These are phyloP conservation scores for Eupithecia insigniata DNA, from an alignment of 2,888 invertebrate species.

Conservation along the genomic window DNA sequence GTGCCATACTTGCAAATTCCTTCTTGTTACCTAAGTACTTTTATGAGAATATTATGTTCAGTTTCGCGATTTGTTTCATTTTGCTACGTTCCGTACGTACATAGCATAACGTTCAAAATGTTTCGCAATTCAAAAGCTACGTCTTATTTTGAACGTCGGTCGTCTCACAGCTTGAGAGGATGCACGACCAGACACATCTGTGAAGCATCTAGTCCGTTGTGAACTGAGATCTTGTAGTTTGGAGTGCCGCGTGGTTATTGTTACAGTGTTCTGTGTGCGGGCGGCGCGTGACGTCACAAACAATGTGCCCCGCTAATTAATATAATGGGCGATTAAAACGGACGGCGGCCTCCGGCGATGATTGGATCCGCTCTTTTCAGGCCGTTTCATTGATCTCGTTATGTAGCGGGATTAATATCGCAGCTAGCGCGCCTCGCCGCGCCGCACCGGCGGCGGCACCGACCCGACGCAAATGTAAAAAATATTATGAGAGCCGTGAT, in stretches of 20 bases:
- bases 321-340: conserved; percentile 22
- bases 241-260: too few species aligned
- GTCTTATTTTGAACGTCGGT: too few species aligned
- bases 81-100: too few species aligned
- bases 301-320: conserved; percentile 22
- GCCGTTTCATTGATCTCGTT: conserved; percentile 29
- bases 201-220: background rate
- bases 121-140: background rate
- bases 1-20: background rate
- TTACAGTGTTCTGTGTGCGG: too few species aligned
- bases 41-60: background rate
- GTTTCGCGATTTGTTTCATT: background rate
- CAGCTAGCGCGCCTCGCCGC: background rate
- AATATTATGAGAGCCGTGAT: background rate
- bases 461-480: background rate
- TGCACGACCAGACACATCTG: too few species aligned
- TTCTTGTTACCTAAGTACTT: background rate
- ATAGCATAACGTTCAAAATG: background rate
- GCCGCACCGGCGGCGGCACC: background rate
- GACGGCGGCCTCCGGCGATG: conserved; percentile 11
- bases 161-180: too few species aligned
- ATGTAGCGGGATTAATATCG: conserved; percentile 28
- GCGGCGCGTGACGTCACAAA: conserved; percentile 23
- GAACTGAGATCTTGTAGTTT: background rate
- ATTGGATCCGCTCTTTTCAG: conserved; percentile 29